Evolutionary conservation across 2,797 vertebrate species (phyloP).

Genomic region (Acrossocheilus fasciatus): DNA sequence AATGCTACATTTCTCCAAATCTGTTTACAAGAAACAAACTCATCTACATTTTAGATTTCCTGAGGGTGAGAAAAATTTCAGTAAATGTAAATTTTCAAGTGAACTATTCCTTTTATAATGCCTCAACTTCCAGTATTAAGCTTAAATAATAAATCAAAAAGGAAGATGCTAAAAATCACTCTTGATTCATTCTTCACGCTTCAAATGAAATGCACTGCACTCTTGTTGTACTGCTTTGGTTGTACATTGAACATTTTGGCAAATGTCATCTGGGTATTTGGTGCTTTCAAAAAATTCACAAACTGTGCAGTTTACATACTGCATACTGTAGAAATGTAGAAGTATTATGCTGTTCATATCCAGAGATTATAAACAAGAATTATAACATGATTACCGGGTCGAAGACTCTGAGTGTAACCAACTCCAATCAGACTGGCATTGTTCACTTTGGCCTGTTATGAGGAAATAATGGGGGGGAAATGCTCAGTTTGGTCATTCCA

Average conservation of each 20-base stretch:
- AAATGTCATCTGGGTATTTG: background rate
- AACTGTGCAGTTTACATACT: background rate
- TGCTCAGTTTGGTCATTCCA: background rate
- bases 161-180: background rate
- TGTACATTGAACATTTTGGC: background rate
- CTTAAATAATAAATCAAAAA: background rate
- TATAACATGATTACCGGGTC: conserved; percentile 82
- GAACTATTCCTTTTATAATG: background rate
- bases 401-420: conserved; percentile 91
- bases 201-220: background rate
- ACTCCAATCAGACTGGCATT: conserved; percentile 94
- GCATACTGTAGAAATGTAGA: background rate
- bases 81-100: background rate
- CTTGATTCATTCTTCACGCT: background rate
- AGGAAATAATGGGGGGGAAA: conserved; percentile 42
- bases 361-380: background rate
- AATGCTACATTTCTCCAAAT: background rate
- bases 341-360: background rate
- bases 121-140: background rate
- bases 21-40: background rate
- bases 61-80: background rate
- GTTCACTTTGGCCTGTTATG: conserved; percentile 91
- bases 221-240: background rate
- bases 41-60: background rate
- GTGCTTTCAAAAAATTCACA: background rate